A percentile compares a stretch with the other conserved stretches of the same genome.
These are phyloP conservation scores for Urocynchramus pylzowi DNA, from an alignment of 2,113 vertebrate genomes.

Conservation along the genomic window DNA sequence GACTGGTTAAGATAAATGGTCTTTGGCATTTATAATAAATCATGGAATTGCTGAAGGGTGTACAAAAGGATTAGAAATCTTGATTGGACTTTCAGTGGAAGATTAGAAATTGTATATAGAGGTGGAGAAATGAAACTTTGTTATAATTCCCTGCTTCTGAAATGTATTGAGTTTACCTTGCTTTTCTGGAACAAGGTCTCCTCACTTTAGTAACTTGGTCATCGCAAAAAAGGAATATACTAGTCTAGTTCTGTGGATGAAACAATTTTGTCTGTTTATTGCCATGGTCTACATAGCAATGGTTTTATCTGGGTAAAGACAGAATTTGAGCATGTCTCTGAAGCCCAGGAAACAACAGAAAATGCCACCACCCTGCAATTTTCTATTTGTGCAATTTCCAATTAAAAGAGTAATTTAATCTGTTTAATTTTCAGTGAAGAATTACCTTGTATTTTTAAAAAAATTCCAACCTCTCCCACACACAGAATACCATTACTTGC, in stretches of 20 bases:
- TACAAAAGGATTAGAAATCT: neutral
- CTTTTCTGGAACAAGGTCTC: neutral
- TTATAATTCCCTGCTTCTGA: neutral
- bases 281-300: neutral
- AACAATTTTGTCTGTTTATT: neutral
- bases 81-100: neutral
- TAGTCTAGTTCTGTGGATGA: neutral
- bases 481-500: neutral
- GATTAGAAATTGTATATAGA: neutral
- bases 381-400: neutral
- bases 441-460: neutral
- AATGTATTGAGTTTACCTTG: neutral
- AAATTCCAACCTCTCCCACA: neutral
- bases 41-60: neutral
- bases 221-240: neutral
- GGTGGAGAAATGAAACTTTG: neutral
- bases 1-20: neutral
- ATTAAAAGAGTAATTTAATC: neutral
- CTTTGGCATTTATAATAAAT: neutral
- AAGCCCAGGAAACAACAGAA: neutral
- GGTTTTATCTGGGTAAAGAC: neutral
- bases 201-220: neutral
- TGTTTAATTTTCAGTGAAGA: neutral
- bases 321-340: neutral
- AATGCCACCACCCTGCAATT: neutral